Evolutionary conservation across 2,797 vertebrate genomes (phyloP).

Genomic region (Eospalax fontanierii): DNA sequence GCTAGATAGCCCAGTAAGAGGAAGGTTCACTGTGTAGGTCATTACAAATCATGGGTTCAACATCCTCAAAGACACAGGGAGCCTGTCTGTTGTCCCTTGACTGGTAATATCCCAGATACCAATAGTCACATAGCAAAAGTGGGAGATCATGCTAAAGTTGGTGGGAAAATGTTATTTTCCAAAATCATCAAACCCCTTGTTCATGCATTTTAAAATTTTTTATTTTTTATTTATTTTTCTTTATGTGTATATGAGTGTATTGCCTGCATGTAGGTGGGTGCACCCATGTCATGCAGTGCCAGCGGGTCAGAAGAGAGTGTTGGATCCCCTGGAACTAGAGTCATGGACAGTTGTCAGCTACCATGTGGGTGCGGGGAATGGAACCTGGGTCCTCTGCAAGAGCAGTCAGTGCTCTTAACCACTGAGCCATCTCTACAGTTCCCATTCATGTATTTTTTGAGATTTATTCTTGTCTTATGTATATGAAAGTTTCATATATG

Average conservation of each 20-base stretch:
- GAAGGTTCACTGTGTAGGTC: background rate
- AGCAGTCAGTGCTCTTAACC: no score
- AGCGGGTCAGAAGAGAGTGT: no score
- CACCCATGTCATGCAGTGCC: no score
- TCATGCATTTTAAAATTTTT: background rate
- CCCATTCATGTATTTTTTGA: background rate
- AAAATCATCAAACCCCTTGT: conserved; percentile 5
- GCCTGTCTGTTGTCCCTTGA: background rate
- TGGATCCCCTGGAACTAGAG: no score
- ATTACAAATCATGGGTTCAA: background rate
- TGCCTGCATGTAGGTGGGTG: no score
- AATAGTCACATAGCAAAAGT: background rate
- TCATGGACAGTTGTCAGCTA: no score
- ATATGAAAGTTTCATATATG: background rate
- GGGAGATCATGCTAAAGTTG: background rate
- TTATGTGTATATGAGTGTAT: no score
- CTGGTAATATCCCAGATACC: background rate
- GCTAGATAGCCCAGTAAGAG: background rate
- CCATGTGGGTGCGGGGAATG: no score
- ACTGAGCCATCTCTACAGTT: no score
- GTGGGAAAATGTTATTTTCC: background rate
- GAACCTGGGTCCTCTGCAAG: no score
- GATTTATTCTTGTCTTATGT: background rate
- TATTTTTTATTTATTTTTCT: no score
- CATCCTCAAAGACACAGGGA: background rate